phyloP scores from a whole-genome alignment of 2,113 vertebrate genomes.

The Tupaia chinensis region DNA sequence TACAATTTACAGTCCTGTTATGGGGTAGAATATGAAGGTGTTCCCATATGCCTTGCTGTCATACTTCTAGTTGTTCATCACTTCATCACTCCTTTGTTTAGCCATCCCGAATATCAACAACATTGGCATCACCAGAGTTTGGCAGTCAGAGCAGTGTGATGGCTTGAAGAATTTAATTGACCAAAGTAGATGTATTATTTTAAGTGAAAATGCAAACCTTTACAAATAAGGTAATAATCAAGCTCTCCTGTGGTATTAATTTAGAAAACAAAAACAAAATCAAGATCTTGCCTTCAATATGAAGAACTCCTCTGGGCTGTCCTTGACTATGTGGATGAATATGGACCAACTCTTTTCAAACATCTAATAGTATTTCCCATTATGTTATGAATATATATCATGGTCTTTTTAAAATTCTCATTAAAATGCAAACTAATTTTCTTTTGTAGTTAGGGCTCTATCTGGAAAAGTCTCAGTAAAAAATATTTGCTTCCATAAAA shows the following conservation, averaged over 20 bases:
- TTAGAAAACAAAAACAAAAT: neutral
- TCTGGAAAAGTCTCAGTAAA: neutral
- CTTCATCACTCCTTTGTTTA: slow-evolving; percentile 1
- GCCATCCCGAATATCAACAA: neutral
- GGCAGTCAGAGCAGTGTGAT: neutral
- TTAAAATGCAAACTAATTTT: neutral
- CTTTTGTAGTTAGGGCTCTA: neutral
- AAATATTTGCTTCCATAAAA: neutral
- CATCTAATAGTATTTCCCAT: slow-evolving; percentile 13
- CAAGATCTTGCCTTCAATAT: neutral
- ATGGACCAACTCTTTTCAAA: neutral
- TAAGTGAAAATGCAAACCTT: neutral
- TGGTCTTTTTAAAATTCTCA: too few species aligned
- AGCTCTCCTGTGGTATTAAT: neutral
- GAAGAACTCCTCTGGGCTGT: neutral
- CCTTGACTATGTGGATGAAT: slow-evolving; percentile 57
- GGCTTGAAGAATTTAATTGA: neutral
- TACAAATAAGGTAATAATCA: neutral
- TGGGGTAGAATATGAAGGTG: slow-evolving; percentile 21
- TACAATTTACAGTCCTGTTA: slow-evolving; percentile 62
- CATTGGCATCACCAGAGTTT: neutral
- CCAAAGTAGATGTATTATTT: neutral
- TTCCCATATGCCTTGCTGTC: slow-evolving; percentile 14
- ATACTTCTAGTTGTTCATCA: neutral
- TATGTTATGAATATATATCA: neutral